Percentiles rank a stretch among this genome's conserved stretches.
Conservation (phyloP, 2,113 vertebrate species). For the Bubo bubo region DNA sequence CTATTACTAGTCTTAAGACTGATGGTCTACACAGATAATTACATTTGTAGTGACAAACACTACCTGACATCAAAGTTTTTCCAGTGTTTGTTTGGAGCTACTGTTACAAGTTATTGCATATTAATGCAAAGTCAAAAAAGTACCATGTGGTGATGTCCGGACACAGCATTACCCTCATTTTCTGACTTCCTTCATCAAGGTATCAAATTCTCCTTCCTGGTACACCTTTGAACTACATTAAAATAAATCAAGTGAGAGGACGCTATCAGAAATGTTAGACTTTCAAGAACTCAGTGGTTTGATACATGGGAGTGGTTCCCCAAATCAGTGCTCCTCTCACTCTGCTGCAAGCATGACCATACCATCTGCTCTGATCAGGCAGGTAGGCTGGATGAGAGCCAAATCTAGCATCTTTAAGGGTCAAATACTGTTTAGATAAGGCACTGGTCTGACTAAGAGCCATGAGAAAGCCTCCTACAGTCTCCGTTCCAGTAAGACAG, state of each 20-base stretch:
- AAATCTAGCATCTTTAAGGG: background rate
- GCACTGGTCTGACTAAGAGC: slow-evolving; percentile 18
- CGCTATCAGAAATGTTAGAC: background rate
- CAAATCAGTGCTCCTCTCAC: background rate
- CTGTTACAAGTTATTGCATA: background rate
- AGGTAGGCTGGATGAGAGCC: background rate
- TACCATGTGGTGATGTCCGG: background rate
- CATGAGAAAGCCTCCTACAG: slow-evolving; percentile 25
- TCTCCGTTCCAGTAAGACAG: background rate
- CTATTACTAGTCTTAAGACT: background rate
- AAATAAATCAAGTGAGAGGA: background rate
- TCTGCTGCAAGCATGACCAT: background rate
- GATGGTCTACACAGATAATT: background rate
- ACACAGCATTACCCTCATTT: background rate
- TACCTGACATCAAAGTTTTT: background rate
- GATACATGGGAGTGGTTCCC: background rate
- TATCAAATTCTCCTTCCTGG: background rate
- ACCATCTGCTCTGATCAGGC: background rate
- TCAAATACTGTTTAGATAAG: background rate
- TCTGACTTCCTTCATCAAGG: background rate
- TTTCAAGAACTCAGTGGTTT: background rate
- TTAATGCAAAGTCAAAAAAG: background rate
- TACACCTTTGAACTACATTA: background rate
- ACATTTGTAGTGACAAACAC: background rate
- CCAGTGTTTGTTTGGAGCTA: background rate